Evolutionary conservation across 2,797 vertebrate genomes (phyloP).

Genomic region (Oryzias sinensis): DNA sequence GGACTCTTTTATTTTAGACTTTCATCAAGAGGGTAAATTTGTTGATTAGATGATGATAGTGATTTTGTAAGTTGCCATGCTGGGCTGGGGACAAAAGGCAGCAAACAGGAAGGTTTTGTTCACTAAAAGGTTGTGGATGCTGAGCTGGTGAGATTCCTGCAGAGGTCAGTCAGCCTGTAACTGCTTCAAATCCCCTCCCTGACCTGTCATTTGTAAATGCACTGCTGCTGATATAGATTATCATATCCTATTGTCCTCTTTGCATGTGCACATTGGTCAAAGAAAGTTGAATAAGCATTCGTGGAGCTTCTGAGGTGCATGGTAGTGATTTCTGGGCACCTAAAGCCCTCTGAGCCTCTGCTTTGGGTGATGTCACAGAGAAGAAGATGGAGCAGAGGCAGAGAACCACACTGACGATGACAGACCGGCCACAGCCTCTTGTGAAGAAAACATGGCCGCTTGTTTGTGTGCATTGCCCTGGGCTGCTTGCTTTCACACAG

Average conservation of each 20-base stretch:
- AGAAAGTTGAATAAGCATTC: slow-evolving; percentile 38
- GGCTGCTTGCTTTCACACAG: slow-evolving; percentile 63
- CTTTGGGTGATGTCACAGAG: slow-evolving; percentile 60
- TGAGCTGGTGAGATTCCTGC: slow-evolving; percentile 21
- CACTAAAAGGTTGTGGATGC: slow-evolving; percentile 7
- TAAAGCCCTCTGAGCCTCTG: slow-evolving; percentile 56
- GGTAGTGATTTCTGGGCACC: slow-evolving; percentile 51
- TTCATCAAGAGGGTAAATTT: too few relatives aligned
- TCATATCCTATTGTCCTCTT: slow-evolving; percentile 7
- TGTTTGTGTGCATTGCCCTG: slow-evolving; percentile 65
- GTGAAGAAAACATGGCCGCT: slow-evolving; percentile 70
- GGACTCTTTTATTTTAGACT: too few relatives aligned
- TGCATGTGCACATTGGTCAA: slow-evolving; percentile 15
- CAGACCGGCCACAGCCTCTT: slow-evolving; percentile 60
- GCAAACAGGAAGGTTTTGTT: slow-evolving; percentile 13
- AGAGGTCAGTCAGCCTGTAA: slow-evolving; percentile 9
- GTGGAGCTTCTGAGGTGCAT: slow-evolving; percentile 43
- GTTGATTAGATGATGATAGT: too few relatives aligned
- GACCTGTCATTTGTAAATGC: slow-evolving; percentile 16
- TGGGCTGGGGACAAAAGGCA: neutral
- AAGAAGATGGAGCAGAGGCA: slow-evolving; percentile 15
- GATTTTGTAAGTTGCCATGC: too few relatives aligned
- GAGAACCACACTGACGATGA: slow-evolving; percentile 55
- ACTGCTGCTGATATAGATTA: slow-evolving; percentile 19
- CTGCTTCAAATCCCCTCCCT: slow-evolving; percentile 23